Base-by-base conservation (phyloP, 2,113 vertebrate genomes). In the Oenanthe melanoleuca region DNA sequence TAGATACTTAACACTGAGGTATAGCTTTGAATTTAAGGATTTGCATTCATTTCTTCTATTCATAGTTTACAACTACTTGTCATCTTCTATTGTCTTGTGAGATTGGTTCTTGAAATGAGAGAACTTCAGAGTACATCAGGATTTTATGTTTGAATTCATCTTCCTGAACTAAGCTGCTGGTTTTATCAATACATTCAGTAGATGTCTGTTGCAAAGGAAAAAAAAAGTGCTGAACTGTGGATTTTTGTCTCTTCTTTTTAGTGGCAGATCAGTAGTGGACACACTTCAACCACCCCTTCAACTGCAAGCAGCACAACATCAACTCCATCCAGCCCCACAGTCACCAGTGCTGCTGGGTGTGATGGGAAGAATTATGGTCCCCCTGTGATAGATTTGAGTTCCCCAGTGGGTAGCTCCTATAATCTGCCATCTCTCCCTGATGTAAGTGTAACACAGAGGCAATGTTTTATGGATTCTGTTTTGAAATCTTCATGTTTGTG, bases 351-450 rank as follows among this genome's bases (percentile, higher is more conserved):
- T 42, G 96, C 92, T 33, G 98, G 97, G 3, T 97, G 96, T 20
- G 98, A 98, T 55, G 97, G 97, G 8, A 98, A 98, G 80, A 74
- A 78, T 5, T 97, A 95, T 0, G 85, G 93, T 37, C 97, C 98
- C 9, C 96, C 98, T 6, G 88, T 98, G 95, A 97, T 98, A 37
- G 98, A 98, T 81, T 14, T 98, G 95, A 98, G 96, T 42, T 97
- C 98, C 75, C 95, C 98, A 38, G 96, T 97, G 59, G 97, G 97
- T 61, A 97, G 96, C 25, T 96, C 98, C 80, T 98, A 97, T 26
- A 98, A 97, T 69, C 97, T 98, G 12, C 98, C 98, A 44, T 98
- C 98, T 92, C 97, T 98, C 88, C 98, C 98, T 85, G 98, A 98
- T 97, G 98, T 98, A 96, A 98, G 98, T 96, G 70, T 63, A 70